phyloP scores from a whole-genome alignment of 2,797 vertebrate species.

The Meda fulgida region DNA sequence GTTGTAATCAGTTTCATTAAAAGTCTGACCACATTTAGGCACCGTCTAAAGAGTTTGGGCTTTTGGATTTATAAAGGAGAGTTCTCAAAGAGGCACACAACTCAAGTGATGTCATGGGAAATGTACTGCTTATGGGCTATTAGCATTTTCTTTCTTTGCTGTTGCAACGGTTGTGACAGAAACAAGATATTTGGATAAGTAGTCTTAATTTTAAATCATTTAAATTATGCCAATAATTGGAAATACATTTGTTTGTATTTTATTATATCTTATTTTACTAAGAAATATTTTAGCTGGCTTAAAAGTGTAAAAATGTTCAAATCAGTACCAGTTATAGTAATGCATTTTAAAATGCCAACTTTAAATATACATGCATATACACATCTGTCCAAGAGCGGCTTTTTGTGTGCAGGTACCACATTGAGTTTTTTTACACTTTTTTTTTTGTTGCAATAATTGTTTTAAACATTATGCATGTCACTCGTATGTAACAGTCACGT shows the following conservation, averaged over 20 bases:
- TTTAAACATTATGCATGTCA: neutral
- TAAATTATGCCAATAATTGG: neutral
- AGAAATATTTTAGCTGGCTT: neutral
- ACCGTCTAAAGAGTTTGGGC: neutral
- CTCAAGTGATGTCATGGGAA: slow-evolving; percentile 41
- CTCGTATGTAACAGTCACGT: neutral
- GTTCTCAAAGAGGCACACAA: slow-evolving; percentile 35
- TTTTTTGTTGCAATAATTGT: neutral
- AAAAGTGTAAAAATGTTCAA: neutral
- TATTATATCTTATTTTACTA: neutral
- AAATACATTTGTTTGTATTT: neutral
- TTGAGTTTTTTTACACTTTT: neutral
- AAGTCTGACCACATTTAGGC: slow-evolving; percentile 38
- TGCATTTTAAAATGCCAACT: neutral
- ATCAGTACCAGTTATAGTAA: neutral
- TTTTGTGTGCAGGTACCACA: no score
- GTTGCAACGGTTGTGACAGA: slow-evolving; percentile 8
- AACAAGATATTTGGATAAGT: slow-evolving; percentile 6
- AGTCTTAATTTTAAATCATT: neutral
- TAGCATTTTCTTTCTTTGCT: slow-evolving; percentile 39
- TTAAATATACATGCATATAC: neutral
- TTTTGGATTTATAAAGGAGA: slow-evolving; percentile 18
- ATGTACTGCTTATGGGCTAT: slow-evolving; percentile 32
- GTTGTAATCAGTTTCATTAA: slow-evolving; percentile 14
- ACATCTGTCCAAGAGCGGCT: no score